Percentiles rank a stretch among this genome's conserved stretches.
phyloP scores from a whole-genome alignment of 2,797 vertebrate genomes.

The Trachurus trachurus region DNA sequence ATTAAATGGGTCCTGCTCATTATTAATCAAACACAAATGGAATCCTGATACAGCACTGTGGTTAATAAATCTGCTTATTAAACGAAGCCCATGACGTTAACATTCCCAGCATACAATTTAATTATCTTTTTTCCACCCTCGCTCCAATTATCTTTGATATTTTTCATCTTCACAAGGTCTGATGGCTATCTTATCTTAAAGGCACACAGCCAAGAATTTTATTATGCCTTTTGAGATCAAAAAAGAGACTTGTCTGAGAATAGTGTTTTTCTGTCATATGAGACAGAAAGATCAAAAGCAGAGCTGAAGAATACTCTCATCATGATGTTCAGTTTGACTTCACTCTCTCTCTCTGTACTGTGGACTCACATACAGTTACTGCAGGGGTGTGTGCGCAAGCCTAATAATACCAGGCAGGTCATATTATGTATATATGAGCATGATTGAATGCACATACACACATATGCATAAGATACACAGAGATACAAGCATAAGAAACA shows the following conservation, averaged over 20 bases:
- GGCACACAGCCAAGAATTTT: slow-evolving; percentile 68
- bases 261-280: slow-evolving; percentile 69
- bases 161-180: slow-evolving; percentile 78
- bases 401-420: slow-evolving; percentile 41
- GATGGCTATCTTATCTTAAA: slow-evolving; percentile 78
- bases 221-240: slow-evolving; percentile 76
- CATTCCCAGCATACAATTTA: slow-evolving; percentile 76
- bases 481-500: slow-evolving; percentile 22
- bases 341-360: slow-evolving; percentile 44
- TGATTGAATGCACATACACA: slow-evolving; percentile 22
- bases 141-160: slow-evolving; percentile 80
- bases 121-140: slow-evolving; percentile 75
- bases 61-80: slow-evolving; percentile 81
- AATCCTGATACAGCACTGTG: slow-evolving; percentile 73
- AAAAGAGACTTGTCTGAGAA: slow-evolving; percentile 69
- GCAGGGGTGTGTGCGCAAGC: slow-evolving; percentile 11
- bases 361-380: slow-evolving; percentile 55
- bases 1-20: slow-evolving; percentile 74
- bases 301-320: slow-evolving; percentile 73
- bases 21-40: slow-evolving; percentile 82
- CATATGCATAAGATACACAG: slow-evolving; percentile 17
- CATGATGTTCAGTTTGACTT: slow-evolving; percentile 72
- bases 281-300: slow-evolving; percentile 75
- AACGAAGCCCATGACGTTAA: slow-evolving; percentile 70
- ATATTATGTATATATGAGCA: slow-evolving; percentile 33